Conservation (phyloP, 2,113 vertebrate genomes). For the Microcebus griseorufus region DNA sequence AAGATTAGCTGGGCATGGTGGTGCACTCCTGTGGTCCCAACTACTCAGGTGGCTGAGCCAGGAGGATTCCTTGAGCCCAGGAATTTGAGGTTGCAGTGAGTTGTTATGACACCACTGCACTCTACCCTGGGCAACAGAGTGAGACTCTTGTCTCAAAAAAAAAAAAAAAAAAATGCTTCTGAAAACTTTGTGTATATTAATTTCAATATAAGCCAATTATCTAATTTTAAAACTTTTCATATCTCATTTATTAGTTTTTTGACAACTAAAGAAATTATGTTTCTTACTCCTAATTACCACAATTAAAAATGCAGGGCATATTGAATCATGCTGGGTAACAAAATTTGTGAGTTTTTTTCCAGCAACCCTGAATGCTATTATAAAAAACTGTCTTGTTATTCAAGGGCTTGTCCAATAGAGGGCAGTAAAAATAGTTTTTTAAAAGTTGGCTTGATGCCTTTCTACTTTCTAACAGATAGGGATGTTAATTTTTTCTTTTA, state of each 20-base stretch:
- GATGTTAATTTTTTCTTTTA: not conserved
- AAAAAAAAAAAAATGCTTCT: not conserved
- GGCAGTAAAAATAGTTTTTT: slow-evolving; percentile 70
- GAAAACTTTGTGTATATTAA: not conserved
- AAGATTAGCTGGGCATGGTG: no score
- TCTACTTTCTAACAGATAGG: not conserved
- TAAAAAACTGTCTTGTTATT: slow-evolving; percentile 3
- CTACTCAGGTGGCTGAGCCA: no score
- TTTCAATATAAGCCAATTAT: not conserved
- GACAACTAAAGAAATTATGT: not conserved
- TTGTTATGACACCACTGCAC: no score
- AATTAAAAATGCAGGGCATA: slow-evolving; percentile 44
- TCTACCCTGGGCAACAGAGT: no score
- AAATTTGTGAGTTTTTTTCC: not conserved
- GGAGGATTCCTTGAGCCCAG: no score
- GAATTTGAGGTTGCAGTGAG: no score
- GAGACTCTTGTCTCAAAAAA: no score
- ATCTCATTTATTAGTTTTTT: not conserved
- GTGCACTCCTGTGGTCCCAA: no score
- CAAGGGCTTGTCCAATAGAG: slow-evolving; percentile 79
- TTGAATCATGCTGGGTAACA: slow-evolving; percentile 33
- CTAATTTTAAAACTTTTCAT: slow-evolving; percentile 40
- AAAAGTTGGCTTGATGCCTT: not conserved
- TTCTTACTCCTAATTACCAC: slow-evolving; percentile 33
- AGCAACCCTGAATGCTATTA: not conserved